These are phyloP conservation scores for Drosophila kepulauana DNA, from an alignment of 1,140 invertebrate species.

Conservation along the genomic window DNA sequence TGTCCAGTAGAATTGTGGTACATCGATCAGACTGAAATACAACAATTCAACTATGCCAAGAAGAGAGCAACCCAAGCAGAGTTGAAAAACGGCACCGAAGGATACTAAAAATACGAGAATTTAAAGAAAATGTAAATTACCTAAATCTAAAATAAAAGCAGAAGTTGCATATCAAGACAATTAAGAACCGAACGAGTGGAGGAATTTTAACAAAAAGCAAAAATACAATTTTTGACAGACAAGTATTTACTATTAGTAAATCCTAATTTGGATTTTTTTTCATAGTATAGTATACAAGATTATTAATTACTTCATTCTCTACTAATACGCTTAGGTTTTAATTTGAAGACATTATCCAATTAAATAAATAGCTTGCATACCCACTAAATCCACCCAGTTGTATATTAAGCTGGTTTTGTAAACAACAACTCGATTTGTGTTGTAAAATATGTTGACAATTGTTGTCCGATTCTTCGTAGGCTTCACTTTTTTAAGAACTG, in stretches of 20 bases:
- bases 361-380: constrained; percentile 31
- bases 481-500: constrained; percentile 19
- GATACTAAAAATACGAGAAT: constrained; percentile 85
- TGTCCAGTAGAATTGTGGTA: constrained; percentile 55
- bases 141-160: too few species aligned
- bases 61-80: constrained; percentile 90
- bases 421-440: constrained; percentile 44
- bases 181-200: too few species aligned
- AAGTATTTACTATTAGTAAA: too few species aligned
- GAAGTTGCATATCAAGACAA: too few species aligned
- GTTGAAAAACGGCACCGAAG: constrained; percentile 90
- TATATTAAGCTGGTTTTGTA: constrained; percentile 70
- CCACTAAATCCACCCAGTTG: constrained; percentile 74
- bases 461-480: constrained; percentile 10
- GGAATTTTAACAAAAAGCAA: too few species aligned
- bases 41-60: constrained; percentile 89
- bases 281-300: too few species aligned
- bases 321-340: too few species aligned
- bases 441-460: constrained; percentile 59
- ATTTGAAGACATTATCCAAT: too few species aligned
- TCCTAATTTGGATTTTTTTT: too few species aligned
- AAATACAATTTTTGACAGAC: too few species aligned
- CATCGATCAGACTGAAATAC: constrained; percentile 88
- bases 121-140: too few species aligned
- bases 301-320: too few species aligned